phyloP scores from a whole-genome alignment of 2,797 vertebrate species.

The Darevskia nairensis region DNA sequence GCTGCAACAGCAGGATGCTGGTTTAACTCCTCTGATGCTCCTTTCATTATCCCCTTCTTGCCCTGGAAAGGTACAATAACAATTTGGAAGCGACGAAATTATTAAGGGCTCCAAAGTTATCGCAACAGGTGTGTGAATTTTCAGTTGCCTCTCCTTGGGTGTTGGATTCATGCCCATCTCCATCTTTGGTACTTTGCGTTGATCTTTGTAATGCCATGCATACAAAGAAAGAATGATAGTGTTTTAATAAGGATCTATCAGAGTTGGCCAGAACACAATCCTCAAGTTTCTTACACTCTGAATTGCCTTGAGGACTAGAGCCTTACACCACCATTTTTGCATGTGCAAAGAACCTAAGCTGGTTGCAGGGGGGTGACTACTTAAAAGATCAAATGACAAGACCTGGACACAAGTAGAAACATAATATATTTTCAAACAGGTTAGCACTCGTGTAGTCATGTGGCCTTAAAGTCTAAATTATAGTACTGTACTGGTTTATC shows the following conservation, averaged over 20 bases:
- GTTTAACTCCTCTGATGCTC: too few relatives aligned
- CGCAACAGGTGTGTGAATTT: slow-evolving; percentile 6
- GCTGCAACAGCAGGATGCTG: background rate
- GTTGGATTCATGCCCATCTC: background rate
- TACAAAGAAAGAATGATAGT: background rate
- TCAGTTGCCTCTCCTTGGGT: too few relatives aligned
- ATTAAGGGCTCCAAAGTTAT: background rate
- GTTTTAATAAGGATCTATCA: background rate
- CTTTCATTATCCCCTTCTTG: background rate
- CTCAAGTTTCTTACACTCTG: background rate
- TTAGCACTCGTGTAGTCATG: background rate
- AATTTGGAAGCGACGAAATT: background rate
- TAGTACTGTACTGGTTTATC: background rate
- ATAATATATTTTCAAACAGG: background rate
- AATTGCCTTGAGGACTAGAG: background rate
- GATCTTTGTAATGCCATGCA: background rate
- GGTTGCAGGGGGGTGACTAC: too few relatives aligned
- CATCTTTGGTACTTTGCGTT: background rate
- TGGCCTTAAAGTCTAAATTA: background rate
- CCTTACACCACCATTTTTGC: background rate
- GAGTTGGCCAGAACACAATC: background rate
- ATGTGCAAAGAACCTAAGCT: background rate
- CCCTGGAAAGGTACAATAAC: background rate
- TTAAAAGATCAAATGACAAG: background rate
- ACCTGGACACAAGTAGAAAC: background rate